Evolutionary conservation across 2,797 vertebrate genomes (phyloP), one percentile per base, ranked within the genome.

Genomic region (Sebastes oblongus): DNA sequence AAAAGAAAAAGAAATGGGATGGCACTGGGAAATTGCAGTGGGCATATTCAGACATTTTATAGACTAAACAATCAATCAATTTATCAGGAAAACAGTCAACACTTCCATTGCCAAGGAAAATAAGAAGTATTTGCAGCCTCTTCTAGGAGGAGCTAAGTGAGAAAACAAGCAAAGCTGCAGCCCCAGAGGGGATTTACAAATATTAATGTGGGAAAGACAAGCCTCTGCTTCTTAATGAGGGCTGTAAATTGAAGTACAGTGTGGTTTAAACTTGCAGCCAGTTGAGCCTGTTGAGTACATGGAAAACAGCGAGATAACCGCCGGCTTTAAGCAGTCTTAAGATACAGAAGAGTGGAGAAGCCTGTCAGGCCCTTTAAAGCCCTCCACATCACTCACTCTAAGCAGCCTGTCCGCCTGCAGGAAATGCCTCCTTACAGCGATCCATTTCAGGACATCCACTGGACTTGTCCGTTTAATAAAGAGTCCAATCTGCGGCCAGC

Each of bases 391-490:
- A 92, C 72, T 94, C 93, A 93, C 46, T 81, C 81, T 92, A 84
- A 92, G 88, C 88, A 89, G 84, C 75, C 86, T 88, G 92, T 92
- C 86, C 16, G 75, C 87, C 88, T 88, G 80, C 88, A 93, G 93
- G 90, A 95, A 94, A 92, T 90, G 79, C 88, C 84, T 88, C 83
- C 86, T 94, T 88, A 92, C 74, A 90, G 83, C 76, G 80, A 89
- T 87, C 75, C 80, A 86, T 88, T 88, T 70, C 22, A 29, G 86
- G 86, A 90, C 83, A 84, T 89, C 77, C 78, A 80, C 59, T 82
- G 86, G 80, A 87, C 81, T 80, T 86, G 86, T 86, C 86, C 83
- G 22, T 80, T 92, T 86, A 89, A 82, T 86, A 81, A 84, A 90
- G 59, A 84, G 81, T 84, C 76, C 76, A 71, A 81, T 91, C 81